phyloP scores from a whole-genome alignment of 1,140 invertebrate species.

The Cotesia typhae region DNA sequence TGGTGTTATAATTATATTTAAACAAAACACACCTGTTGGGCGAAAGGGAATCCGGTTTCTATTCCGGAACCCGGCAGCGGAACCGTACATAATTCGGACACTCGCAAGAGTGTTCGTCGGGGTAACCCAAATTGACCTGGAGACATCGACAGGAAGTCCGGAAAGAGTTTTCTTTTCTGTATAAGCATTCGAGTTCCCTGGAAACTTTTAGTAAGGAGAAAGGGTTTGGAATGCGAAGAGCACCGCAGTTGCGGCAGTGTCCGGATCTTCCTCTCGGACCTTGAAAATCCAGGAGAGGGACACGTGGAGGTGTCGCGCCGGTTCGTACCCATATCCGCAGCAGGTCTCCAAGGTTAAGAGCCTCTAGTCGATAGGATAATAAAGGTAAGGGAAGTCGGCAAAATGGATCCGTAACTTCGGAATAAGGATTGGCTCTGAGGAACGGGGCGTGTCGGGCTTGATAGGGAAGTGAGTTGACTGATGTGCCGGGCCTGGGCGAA shows the following conservation, averaged over 20 bases:
- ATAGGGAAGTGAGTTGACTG: conserved; percentile 56
- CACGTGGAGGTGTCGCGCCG: conserved; percentile 69
- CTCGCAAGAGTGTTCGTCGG: conserved; percentile 69
- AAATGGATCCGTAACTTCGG: conserved; percentile 85
- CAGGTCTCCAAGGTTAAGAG: conserved; percentile 86
- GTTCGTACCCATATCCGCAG: conserved; percentile 45
- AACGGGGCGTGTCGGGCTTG: conserved; percentile 73
- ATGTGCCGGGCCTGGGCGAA: conserved; percentile 58
- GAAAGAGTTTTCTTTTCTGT: conserved; percentile 85
- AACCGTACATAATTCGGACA: conserved; percentile 73
- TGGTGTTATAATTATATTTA: too few relatives aligned
- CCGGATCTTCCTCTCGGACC: conserved; percentile 75
- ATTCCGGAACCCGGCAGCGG: conserved; percentile 79
- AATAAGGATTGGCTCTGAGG: conserved; percentile 82
- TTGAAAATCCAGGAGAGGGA: conserved; percentile 78
- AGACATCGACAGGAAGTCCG: conserved; percentile 77
- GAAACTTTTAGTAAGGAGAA: conserved; percentile 78
- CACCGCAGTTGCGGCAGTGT: conserved; percentile 76
- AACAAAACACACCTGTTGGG: too few relatives aligned
- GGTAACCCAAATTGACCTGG: conserved; percentile 74
- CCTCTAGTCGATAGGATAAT: too few relatives aligned
- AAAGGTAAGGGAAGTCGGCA: conserved; percentile 88
- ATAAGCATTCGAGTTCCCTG: conserved; percentile 77
- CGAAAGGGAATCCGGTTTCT: conserved; percentile 78
- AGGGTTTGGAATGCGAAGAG: conserved; percentile 76